Evolutionary conservation across 53 echinoderm and acorn worm genomes (phyloP).

Genomic region (Astropecten irregularis): DNA sequence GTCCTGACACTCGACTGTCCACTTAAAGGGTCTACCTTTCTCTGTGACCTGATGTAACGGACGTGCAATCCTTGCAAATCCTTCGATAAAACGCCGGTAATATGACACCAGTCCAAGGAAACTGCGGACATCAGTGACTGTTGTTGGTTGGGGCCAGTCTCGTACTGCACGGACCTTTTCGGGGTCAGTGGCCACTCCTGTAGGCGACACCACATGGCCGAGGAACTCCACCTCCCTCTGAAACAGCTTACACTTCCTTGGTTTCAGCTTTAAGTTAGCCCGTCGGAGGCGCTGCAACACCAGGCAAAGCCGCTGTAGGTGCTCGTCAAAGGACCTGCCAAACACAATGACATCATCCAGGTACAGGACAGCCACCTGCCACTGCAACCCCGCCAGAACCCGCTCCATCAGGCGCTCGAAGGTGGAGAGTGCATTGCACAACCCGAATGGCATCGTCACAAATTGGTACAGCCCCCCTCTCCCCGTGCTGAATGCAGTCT

Average conservation of each 20-base stretch:
- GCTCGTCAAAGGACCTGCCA: slow-evolving; percentile 41
- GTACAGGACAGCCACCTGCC: too few species aligned
- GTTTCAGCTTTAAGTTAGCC: slow-evolving; percentile 33
- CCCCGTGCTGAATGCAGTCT: too few species aligned
- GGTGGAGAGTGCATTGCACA: slow-evolving; percentile 20
- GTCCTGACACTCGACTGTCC: too few species aligned
- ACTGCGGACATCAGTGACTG: too few species aligned
- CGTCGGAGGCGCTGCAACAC: slow-evolving; percentile 19
- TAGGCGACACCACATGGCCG: slow-evolving; percentile 41
- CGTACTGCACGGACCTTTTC: slow-evolving; percentile 36
- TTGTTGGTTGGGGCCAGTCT: slow-evolving; percentile 24
- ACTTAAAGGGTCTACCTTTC: too few species aligned
- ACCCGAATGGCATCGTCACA: slow-evolving; percentile 43
- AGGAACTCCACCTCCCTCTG: too few species aligned
- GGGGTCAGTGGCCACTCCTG: slow-evolving; percentile 27
- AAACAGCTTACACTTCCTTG: too few species aligned
- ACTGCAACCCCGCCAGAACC: too few species aligned
- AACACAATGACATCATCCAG: too few species aligned
- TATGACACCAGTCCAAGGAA: slow-evolving; percentile 1
- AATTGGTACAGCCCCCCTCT: too few species aligned
- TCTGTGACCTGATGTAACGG: not conserved
- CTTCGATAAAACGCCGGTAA: not conserved
- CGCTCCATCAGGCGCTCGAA: too few species aligned
- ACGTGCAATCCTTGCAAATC: too few species aligned
- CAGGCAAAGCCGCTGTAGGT: not conserved